A percentile compares a stretch with the other conserved stretches of the same genome.
These are phyloP conservation scores for Corythornis madagascariensis DNA, from an alignment of 2,113 vertebrate species.

Conservation along the genomic window DNA sequence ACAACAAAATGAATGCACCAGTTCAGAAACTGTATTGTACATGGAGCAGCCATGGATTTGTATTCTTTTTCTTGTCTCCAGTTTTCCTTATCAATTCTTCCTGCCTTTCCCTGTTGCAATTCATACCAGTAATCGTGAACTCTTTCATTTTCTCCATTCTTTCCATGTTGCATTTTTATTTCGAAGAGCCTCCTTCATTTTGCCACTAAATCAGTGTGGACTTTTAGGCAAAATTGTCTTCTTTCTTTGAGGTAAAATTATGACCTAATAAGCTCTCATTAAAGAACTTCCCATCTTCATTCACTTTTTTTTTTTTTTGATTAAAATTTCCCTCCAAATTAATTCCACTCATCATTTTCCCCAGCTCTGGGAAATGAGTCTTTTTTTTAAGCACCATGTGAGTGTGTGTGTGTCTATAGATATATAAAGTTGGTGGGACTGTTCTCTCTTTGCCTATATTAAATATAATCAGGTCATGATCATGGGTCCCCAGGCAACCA, in stretches of 20 bases:
- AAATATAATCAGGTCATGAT: slow-evolving; percentile 48
- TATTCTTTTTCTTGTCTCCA: neutral
- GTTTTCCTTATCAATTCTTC: neutral
- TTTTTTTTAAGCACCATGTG: neutral
- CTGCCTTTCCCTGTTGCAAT: neutral
- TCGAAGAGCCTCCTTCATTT: neutral
- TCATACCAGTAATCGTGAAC: neutral
- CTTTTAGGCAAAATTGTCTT: neutral
- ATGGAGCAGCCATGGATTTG: neutral
- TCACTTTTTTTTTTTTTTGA: neutral
- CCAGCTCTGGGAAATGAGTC: slow-evolving; percentile 33
- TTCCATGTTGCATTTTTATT: neutral
- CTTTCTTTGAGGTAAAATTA: slow-evolving; percentile 19
- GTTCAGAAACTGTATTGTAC: neutral
- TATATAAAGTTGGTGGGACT: neutral
- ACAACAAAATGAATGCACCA: neutral
- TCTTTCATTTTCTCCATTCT: neutral
- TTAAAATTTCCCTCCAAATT: slow-evolving; percentile 31
- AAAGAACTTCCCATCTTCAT: slow-evolving; percentile 3
- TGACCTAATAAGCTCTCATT: slow-evolving; percentile 21
- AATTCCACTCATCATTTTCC: slow-evolving; percentile 15
- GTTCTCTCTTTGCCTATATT: slow-evolving; percentile 10
- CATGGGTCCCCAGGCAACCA: slow-evolving; percentile 45
- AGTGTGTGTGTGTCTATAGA: neutral
- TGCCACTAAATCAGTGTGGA: neutral